Percentiles rank a stretch among this genome's conserved stretches.
These are phyloP conservation scores for Melieria picta DNA, from an alignment of 2,888 invertebrate species.

Conservation along the genomic window DNA sequence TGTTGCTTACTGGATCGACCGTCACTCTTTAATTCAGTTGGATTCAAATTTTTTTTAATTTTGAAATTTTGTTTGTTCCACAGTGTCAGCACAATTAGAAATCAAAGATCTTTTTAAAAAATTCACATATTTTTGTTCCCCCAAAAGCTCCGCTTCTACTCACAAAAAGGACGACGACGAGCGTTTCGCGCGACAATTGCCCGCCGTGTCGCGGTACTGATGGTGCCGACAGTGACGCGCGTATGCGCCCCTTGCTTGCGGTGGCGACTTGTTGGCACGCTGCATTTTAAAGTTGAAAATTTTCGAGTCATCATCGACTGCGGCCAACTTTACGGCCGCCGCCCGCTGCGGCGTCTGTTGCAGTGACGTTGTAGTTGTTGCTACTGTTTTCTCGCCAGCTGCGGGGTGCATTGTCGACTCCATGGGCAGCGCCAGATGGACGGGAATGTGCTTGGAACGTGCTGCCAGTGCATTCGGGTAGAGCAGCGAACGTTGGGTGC, in stretches of 20 bases:
- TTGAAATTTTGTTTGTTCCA: too few relatives aligned
- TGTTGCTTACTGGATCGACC: too few relatives aligned
- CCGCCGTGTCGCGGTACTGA: constrained; percentile 53
- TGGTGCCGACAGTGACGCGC: constrained; percentile 50
- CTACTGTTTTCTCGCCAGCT: neutral
- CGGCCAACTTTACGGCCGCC: too few relatives aligned
- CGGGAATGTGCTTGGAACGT: constrained; percentile 19
- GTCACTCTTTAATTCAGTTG: too few relatives aligned
- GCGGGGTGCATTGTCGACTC: too few relatives aligned
- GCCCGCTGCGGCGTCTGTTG: neutral
- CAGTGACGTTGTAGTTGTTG: constrained; percentile 12
- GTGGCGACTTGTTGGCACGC: constrained; percentile 30
- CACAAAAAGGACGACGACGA: constrained; percentile 56
- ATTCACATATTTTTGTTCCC: neutral
- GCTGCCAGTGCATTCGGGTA: neutral
- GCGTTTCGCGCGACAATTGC: constrained; percentile 53
- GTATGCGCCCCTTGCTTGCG: neutral
- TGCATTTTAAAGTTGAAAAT: constrained; percentile 55
- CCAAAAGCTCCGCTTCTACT: constrained; percentile 38
- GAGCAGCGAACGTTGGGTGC: neutral
- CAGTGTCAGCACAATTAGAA: too few relatives aligned
- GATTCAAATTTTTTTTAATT: too few relatives aligned
- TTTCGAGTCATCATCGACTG: constrained; percentile 50
- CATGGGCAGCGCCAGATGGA: neutral
- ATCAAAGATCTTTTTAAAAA: too few relatives aligned